These are phyloP conservation scores for Empidonax alnorum DNA, from an alignment of 2,113 vertebrate genomes.

Conservation along the genomic window DNA sequence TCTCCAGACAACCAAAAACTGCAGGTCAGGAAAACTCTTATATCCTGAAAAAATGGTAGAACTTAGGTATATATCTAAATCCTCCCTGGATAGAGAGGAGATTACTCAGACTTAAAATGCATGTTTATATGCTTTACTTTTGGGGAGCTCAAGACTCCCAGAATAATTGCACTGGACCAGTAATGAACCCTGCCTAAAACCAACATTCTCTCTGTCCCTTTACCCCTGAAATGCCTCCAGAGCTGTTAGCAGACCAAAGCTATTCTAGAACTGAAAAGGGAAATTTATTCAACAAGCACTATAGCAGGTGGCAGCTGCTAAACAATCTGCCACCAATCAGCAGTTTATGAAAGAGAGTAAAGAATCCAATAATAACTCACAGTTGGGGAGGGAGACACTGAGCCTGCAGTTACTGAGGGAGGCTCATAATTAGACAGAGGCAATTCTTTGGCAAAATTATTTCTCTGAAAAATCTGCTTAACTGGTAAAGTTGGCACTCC, in stretches of 20 bases:
- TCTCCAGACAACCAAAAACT: background rate
- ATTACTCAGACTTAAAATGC: background rate
- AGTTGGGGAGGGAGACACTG: conserved; percentile 49
- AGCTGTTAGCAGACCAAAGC: conserved; percentile 36
- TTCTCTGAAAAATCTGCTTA: conserved; percentile 40
- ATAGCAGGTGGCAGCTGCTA: conserved; percentile 72
- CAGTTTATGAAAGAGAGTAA: conserved; percentile 71
- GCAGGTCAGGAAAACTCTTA: background rate
- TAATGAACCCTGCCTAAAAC: background rate
- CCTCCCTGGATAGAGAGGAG: background rate
- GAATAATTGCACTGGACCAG: background rate
- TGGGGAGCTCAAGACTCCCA: background rate
- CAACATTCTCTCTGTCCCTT: background rate
- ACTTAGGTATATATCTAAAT: background rate
- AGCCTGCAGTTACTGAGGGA: conserved; percentile 37
- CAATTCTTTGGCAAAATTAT: conserved; percentile 45
- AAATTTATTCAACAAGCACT: conserved; percentile 69
- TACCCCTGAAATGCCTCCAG: conserved; percentile 9
- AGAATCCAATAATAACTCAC: conserved; percentile 71
- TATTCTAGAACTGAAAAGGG: conserved; percentile 58
- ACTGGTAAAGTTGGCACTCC: background rate
- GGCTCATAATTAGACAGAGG: conserved; percentile 4
- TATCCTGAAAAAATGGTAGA: background rate
- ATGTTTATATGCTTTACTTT: background rate
- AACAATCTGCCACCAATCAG: conserved; percentile 74